Percentiles rank a stretch among this genome's conserved stretches.
Evolutionary conservation across 2,888 invertebrate species (phyloP).

Genomic region (Eupithecia tripunctaria): DNA sequence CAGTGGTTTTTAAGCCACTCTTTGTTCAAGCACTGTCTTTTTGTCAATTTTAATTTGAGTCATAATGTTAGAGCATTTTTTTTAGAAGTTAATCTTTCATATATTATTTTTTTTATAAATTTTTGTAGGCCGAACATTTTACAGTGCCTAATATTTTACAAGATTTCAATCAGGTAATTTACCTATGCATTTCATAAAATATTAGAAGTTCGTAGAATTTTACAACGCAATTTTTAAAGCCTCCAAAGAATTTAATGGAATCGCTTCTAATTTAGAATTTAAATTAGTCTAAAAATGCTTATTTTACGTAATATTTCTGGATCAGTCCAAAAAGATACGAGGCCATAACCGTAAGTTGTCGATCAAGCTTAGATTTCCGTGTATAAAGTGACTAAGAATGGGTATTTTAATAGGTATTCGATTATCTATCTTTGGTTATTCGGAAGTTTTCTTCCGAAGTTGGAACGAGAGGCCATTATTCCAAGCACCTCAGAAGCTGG

Average conservation of each 20-base stretch:
- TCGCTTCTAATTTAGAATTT: constrained; percentile 8
- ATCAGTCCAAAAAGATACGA: constrained; percentile 7
- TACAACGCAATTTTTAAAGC: not conserved
- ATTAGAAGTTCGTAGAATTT: not conserved
- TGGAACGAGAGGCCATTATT: constrained; percentile 17
- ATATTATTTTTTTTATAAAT: too few species aligned
- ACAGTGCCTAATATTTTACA: not conserved
- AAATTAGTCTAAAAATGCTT: constrained; percentile 9
- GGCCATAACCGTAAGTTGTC: constrained; percentile 13
- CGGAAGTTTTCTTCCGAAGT: constrained; percentile 28
- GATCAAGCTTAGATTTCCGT: constrained; percentile 13
- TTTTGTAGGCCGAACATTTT: too few species aligned
- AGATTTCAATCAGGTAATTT: not conserved
- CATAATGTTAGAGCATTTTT: not conserved
- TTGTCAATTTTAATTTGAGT: too few species aligned
- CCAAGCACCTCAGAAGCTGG: constrained; percentile 15
- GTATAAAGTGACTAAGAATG: constrained; percentile 12
- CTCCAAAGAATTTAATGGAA: constrained; percentile 4
- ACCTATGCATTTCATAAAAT: not conserved
- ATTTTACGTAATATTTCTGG: constrained; percentile 12
- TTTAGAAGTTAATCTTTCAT: not conserved
- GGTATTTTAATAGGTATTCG: constrained; percentile 12
- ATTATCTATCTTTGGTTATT: constrained; percentile 15
- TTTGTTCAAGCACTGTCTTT: not conserved
- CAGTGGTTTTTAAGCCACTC: not conserved